These are phyloP conservation scores for Macaria liturata DNA, from an alignment of 2,888 invertebrate genomes.

Conservation along the genomic window DNA sequence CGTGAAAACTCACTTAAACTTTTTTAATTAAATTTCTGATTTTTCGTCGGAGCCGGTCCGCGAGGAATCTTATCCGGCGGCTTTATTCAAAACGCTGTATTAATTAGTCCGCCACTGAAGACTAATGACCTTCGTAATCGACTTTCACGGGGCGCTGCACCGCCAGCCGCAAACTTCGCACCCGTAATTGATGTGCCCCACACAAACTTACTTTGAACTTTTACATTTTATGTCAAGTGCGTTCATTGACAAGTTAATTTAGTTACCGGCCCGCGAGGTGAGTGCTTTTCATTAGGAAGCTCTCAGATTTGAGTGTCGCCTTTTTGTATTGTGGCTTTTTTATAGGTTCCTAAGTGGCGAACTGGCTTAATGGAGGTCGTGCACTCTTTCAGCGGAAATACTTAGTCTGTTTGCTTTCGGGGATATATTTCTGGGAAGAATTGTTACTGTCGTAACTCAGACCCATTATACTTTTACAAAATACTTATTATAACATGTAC, in stretches of 20 bases:
- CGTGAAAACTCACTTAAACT: slow-evolving; percentile 82
- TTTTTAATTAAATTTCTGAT: slow-evolving; percentile 82
- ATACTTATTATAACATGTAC: too few species aligned
- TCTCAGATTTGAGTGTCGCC: slow-evolving; percentile 13
- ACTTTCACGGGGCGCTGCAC: slow-evolving; percentile 61
- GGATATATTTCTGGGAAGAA: too few species aligned
- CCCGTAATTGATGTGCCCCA: slow-evolving; percentile 36
- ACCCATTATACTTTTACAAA: too few species aligned
- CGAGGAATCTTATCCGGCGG: slow-evolving; percentile 65
- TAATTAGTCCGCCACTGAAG: slow-evolving; percentile 70
- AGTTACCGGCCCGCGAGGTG: slow-evolving; percentile 19
- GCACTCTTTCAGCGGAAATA: slow-evolving; percentile 8
- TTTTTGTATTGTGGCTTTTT: slow-evolving; percentile 19
- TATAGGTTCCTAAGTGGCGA: slow-evolving; percentile 15
- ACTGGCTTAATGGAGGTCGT: slow-evolving; percentile 16
- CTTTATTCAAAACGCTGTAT: slow-evolving; percentile 78
- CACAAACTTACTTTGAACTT: slow-evolving; percentile 27
- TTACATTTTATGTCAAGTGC: slow-evolving; percentile 27
- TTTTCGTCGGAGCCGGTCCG: slow-evolving; percentile 59
- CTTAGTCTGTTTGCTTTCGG: background rate
- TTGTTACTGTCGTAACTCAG: too few species aligned
- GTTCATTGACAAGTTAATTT: slow-evolving; percentile 25
- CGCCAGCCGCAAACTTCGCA: slow-evolving; percentile 37
- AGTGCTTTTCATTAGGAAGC: slow-evolving; percentile 22
- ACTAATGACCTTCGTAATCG: slow-evolving; percentile 71